Base-by-base conservation (phyloP, 2,888 invertebrate genomes). In the Clostera curtula region DNA sequence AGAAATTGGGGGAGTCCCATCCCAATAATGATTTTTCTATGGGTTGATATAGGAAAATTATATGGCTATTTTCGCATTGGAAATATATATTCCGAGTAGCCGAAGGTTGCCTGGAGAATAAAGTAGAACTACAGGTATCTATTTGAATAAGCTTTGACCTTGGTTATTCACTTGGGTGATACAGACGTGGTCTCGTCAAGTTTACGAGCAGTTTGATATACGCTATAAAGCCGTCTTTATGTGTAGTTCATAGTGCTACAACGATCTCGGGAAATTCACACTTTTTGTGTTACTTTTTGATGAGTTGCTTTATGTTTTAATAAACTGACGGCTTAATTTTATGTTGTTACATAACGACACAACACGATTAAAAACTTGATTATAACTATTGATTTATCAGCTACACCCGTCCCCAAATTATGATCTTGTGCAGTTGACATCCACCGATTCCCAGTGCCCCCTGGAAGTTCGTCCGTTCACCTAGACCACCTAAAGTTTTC, bases 211-310 rank as follows among this genome's bases (percentile, higher is more conserved):
- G 56, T 65, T 64, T 56, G 43, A 51, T 46, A 40, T 49, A 41
- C 33, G 48, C 54, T 48, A 63, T 71, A 69, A 72, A 72, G 56
- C 52, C 39, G 34, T 32, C 38, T 67, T 70, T 66, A 67, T 62
- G 60, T 43, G 45, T 52, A 58, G 57, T 61, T 61, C 49, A 53
- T 55, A 60, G 58, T 51, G 44, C 47, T 47, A 49, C 48, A 56
- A 56, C 55, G 51, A 61, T 62, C 54, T 56, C 49, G 37, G 49
- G 50, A 51, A 48, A 56, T 66, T 62, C 56, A 37, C 45, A 51
- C 53, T 49, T 56, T 61, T 63, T 56, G 55, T 58, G 47, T 49
- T 22, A 36, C 27, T 40, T 49, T 56, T 44, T 52, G 43, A 50
- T 48, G 44, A 36, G 22, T 31, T 26, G 32, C 34, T 37, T 31